A percentile compares a stretch with the other conserved stretches of the same genome.
These are phyloP conservation scores for Tor tambroides DNA, from an alignment of 2,113 vertebrate genomes.

Conservation along the genomic window DNA sequence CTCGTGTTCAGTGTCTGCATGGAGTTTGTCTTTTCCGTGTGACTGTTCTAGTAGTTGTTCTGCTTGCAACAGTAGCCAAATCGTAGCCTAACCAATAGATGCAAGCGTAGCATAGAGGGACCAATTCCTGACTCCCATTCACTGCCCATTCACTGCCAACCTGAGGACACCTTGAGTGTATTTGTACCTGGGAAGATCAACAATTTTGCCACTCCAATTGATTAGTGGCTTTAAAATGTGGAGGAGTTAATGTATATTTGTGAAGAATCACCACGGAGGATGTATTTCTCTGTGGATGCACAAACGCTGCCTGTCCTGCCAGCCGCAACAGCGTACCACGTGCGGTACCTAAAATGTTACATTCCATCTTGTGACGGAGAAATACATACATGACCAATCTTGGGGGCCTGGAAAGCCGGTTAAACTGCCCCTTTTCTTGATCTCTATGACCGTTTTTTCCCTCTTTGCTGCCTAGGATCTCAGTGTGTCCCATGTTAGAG, in stretches of 20 bases:
- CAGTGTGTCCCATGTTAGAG: constrained; percentile 8
- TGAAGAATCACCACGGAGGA: constrained; percentile 2
- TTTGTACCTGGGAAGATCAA: background rate
- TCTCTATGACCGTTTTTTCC: background rate
- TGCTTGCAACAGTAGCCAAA: constrained; percentile 75
- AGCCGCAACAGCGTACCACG: constrained; percentile 33
- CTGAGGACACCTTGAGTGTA: constrained; percentile 25
- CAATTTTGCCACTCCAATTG: constrained; percentile 25
- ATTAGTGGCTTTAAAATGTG: background rate
- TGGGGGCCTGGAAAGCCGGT: background rate
- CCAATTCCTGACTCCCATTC: constrained; percentile 44
- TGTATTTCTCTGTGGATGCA: constrained; percentile 4
- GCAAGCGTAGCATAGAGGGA: constrained; percentile 67
- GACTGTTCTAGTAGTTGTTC: constrained; percentile 68
- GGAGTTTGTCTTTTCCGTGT: constrained; percentile 72
- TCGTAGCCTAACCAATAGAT: constrained; percentile 72
- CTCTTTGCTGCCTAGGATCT: constrained; percentile 18
- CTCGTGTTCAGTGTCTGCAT: constrained; percentile 73
- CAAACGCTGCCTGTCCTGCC: constrained; percentile 48
- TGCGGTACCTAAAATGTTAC: constrained; percentile 47
- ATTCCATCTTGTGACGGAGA: constrained; percentile 34
- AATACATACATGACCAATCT: background rate
- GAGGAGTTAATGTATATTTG: background rate
- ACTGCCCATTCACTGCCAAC: constrained; percentile 56
- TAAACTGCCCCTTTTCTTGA: background rate